Conservation (phyloP, 2,888 invertebrate genomes). For the Tiphia femorata region DNA sequence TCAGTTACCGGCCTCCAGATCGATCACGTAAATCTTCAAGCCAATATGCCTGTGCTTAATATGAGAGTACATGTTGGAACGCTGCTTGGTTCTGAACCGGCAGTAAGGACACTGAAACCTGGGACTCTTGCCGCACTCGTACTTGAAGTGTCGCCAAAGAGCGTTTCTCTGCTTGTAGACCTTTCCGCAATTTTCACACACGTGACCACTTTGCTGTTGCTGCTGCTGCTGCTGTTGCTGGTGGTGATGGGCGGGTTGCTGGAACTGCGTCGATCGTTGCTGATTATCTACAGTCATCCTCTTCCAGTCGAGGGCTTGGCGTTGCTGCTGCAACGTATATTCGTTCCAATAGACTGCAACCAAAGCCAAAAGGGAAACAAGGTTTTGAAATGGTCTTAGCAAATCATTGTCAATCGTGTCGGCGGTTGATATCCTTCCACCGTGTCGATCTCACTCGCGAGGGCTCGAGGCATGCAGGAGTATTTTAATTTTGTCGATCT, state of each 20-base stretch:
- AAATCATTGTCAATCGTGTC: no score
- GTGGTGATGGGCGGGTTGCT: neutral
- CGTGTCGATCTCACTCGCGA: no score
- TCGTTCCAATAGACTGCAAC: conserved; percentile 35
- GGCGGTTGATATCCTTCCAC: no score
- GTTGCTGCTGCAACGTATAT: neutral
- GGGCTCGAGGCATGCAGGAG: no score
- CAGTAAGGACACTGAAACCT: conserved; percentile 61
- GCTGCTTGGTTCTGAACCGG: conserved; percentile 51
- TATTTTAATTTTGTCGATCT: no score
- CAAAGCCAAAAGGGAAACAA: conserved; percentile 35
- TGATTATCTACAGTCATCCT: conserved; percentile 58
- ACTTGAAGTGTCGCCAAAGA: conserved; percentile 58
- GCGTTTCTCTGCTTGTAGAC: conserved; percentile 53
- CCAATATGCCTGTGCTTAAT: conserved; percentile 51
- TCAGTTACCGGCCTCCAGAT: conserved; percentile 36
- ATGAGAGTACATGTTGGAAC: conserved; percentile 56
- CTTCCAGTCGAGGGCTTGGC: conserved; percentile 2
- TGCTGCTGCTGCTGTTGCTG: neutral
- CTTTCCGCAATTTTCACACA: conserved; percentile 53
- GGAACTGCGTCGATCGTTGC: conserved; percentile 1
- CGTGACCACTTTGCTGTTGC: conserved; percentile 17
- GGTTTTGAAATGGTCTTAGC: conserved; percentile 30
- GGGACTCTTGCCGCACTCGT: conserved; percentile 63
- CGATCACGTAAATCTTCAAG: conserved; percentile 46